Conservation (phyloP, 2,113 vertebrate genomes). For the Nanorana parkeri region DNA sequence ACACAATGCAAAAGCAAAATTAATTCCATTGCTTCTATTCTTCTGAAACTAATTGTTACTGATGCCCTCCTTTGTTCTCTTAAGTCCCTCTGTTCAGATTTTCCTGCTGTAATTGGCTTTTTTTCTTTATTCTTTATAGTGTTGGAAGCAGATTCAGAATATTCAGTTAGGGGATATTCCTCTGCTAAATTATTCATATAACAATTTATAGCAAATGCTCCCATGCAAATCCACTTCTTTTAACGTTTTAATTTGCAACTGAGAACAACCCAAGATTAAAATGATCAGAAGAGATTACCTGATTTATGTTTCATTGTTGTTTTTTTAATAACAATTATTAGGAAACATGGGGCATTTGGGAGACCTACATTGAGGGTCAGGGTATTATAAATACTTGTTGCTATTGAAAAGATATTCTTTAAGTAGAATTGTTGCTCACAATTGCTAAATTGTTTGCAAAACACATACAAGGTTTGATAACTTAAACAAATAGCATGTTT, state of each 20-base stretch:
- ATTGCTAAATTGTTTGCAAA: background rate
- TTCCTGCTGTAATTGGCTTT: conserved; percentile 55
- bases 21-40: conserved; percentile 57
- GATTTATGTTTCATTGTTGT: conserved; percentile 4
- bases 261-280: conserved; percentile 24
- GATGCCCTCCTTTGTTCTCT: conserved; percentile 56
- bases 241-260: conserved; percentile 36
- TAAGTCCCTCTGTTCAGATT: conserved; percentile 56
- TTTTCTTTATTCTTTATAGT: conserved; percentile 52
- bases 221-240: conserved; percentile 42
- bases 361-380: background rate
- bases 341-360: background rate
- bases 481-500: too few species aligned
- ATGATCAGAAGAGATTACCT: conserved; percentile 3
- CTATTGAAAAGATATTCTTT: background rate
- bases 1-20: conserved; percentile 57
- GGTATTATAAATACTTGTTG: background rate
- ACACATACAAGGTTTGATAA: background rate
- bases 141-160: conserved; percentile 48
- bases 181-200: conserved; percentile 52
- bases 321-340: conserved; percentile 22
- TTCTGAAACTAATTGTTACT: conserved; percentile 59
- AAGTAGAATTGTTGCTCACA: background rate
- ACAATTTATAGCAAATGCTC: conserved; percentile 53
- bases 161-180: conserved; percentile 51